Base-by-base conservation (phyloP, 1,140 invertebrate genomes). In the Ips typographus region DNA sequence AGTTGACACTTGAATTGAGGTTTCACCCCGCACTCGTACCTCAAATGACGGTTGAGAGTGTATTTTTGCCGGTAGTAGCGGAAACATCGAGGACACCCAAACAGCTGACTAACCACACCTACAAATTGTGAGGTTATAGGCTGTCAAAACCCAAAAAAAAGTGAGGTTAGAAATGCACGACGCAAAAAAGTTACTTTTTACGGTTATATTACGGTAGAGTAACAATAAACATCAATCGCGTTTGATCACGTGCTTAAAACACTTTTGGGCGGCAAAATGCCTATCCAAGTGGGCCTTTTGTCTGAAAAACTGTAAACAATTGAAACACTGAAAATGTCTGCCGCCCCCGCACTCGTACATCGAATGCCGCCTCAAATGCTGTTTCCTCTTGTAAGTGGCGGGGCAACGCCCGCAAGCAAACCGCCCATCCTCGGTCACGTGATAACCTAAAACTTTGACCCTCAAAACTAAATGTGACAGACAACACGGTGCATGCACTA, bases 301-400 rank as follows among this genome's bases (percentile, higher is more conserved):
- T 7, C 53, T 59, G 57, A 69, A 73, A 8, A 7, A 3, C 39
- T 59, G 41, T 5, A 37, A 40, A 38, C 72, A 73, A 56, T 68
- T 71, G 7, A 44, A 3, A 49, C 72, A 73, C 6, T 56, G 52
- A 62, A 72, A 73, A 43, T 56, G 52, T 44, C 65, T 71, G 59
- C 82, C 81, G 40, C 82, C 81, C 43, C 85, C 85, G 73, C 83
- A 84, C 69, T 84, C 82, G 59, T 83, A 84, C 1, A 77, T 82
- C 2, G 83, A 73, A 60, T 84, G 83, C 61, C 65, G 62, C n/a
- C 6, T 66, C 37, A 86, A 59, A 53, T 51, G 71, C 43, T 56
- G 65, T 59, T 71, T 74, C 22, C 68, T 57, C 65, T 74, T 74
- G 41, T 76, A 76, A 3, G 67, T 62, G 22, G 68, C 63, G 5